phyloP scores from a whole-genome alignment of 1,140 invertebrate species.

The Orussus abietinus region DNA sequence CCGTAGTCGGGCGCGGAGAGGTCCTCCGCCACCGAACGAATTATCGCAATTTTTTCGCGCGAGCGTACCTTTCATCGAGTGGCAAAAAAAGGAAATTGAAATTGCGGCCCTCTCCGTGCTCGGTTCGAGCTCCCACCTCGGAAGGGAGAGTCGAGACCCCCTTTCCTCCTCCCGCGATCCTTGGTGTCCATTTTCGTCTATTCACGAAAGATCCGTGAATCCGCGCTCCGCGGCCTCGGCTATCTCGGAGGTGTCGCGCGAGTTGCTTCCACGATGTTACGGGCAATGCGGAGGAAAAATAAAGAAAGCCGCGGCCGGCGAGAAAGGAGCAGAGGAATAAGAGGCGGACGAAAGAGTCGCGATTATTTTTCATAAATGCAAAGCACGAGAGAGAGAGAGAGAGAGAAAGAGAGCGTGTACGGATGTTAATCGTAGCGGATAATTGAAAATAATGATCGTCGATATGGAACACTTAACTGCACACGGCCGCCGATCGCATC shows the following conservation, averaged over 20 bases:
- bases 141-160: too few relatives aligned
- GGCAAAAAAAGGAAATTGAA: too few relatives aligned
- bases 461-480: too few relatives aligned
- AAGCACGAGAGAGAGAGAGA: constrained; percentile 22
- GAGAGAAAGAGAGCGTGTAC: not conserved
- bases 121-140: too few relatives aligned
- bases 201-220: constrained; percentile 6
- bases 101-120: too few relatives aligned
- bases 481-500: constrained; percentile 23
- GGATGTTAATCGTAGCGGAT: not conserved
- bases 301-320: constrained; percentile 13
- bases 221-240: constrained; percentile 9
- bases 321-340: not conserved
- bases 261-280: not conserved
- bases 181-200: constrained; percentile 24
- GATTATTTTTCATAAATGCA: constrained; percentile 29
- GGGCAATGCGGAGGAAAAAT: constrained; percentile 6
- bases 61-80: too few relatives aligned
- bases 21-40: too few relatives aligned
- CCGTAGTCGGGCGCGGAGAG: too few relatives aligned
- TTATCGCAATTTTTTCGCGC: too few relatives aligned
- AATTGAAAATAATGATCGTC: not conserved
- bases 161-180: too few relatives aligned
- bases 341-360: constrained; percentile 16
- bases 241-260: not conserved